A percentile compares a stretch with the other conserved stretches of the same genome.
phyloP scores from a whole-genome alignment of 2,888 invertebrate genomes.

The Drosophila setosimentum region DNA sequence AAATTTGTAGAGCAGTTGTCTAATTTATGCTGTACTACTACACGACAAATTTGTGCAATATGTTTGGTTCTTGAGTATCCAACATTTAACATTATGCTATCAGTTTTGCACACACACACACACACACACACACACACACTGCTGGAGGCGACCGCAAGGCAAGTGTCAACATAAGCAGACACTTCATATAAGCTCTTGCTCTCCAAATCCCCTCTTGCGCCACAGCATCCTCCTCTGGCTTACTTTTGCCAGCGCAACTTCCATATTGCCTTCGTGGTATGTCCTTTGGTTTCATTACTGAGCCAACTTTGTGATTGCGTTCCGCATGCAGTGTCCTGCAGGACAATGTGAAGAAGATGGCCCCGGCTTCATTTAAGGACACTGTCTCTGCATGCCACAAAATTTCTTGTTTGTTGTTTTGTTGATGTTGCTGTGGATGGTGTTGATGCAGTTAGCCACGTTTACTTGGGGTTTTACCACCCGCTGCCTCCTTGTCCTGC shows the following conservation, averaged over 20 bases:
- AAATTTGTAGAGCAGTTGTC: constrained; percentile 17
- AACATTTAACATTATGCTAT: constrained; percentile 5
- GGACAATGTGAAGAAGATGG: constrained; percentile 4
- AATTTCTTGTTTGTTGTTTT: constrained; percentile 24
- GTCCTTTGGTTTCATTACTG: constrained; percentile 38
- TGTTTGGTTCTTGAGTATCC: constrained; percentile 11
- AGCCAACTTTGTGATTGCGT: constrained; percentile 47
- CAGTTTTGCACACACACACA: constrained; percentile 4
- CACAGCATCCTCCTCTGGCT: neutral
- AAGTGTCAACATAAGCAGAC: constrained; percentile 34
- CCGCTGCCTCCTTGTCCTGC: neutral
- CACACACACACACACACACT: neutral
- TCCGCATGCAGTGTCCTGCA: constrained; percentile 28
- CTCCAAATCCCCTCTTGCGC: too few species aligned
- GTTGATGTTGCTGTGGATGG: constrained; percentile 26
- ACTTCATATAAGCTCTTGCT: constrained; percentile 18
- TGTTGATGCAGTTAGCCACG: constrained; percentile 56
- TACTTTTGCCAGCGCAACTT: neutral
- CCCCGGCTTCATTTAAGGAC: constrained; percentile 13
- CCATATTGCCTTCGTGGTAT: constrained; percentile 11
- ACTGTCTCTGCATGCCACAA: constrained; percentile 31
- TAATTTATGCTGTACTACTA: constrained; percentile 11
- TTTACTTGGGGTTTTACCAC: constrained; percentile 41
- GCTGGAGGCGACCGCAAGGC: constrained; percentile 34
- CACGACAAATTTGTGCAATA: constrained; percentile 19